phyloP scores from a whole-genome alignment of 1,140 invertebrate genomes.

The Eurosta solidaginis region DNA sequence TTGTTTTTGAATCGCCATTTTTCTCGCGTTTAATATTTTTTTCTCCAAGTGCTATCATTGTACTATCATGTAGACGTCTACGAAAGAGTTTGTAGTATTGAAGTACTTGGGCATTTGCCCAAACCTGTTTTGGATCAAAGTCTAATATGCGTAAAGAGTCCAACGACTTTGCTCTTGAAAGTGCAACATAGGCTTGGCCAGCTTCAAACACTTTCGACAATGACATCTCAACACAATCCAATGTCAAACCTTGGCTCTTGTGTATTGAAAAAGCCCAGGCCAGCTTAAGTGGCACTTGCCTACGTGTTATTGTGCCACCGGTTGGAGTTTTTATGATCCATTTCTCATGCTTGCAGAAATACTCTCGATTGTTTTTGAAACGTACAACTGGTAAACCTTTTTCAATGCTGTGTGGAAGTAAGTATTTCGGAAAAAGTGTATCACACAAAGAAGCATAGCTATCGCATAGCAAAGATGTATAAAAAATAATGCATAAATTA shows the following conservation, averaged over 20 bases:
- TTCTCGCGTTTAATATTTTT: constrained; percentile 60
- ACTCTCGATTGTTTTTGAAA: constrained; percentile 79
- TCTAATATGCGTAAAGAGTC: constrained; percentile 83
- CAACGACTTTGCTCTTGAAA: constrained; percentile 88
- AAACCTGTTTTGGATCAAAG: constrained; percentile 84
- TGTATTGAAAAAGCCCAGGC: constrained; percentile 98
- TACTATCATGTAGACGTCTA: constrained; percentile 66
- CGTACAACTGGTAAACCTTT: constrained; percentile 81
- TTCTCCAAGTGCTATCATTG: constrained; percentile 69
- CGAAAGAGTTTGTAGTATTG: constrained; percentile 80
- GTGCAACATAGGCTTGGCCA: constrained; percentile 93
- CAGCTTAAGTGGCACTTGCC: constrained; percentile 81
- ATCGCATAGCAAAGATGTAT: no score
- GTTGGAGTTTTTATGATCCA: constrained; percentile 79
- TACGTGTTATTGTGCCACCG: constrained; percentile 69
- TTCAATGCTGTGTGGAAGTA: no score
- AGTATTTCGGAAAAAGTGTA: no score
- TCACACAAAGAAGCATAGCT: no score
- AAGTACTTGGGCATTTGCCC: constrained; percentile 85
- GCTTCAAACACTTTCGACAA: constrained; percentile 88
- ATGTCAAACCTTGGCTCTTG: constrained; percentile 92
- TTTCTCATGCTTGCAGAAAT: constrained; percentile 74
- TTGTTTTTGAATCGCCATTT: constrained; percentile 12
- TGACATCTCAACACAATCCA: constrained; percentile 95
- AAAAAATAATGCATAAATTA: no score